Base-by-base conservation (phyloP, 1,140 invertebrate genomes). In the Patella vulgata region DNA sequence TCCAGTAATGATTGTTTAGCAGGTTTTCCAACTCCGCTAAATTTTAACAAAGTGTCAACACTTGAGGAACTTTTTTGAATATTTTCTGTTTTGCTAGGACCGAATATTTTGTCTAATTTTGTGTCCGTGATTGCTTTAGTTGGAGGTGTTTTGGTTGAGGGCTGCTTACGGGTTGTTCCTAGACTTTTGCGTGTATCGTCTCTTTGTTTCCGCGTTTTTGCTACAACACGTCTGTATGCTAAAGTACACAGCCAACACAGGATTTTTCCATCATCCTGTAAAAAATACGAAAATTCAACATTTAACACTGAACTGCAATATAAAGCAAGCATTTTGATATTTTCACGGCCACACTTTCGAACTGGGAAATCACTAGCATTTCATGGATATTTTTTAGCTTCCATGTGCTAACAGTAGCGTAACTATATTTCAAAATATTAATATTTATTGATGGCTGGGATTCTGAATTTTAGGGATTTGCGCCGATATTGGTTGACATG, bases 201-300 rank as follows among this genome's bases (percentile, higher is more conserved):
- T 91, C 92, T 80, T 88, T 90, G 74, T 90, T 89, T 65, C 87
- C 86, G 82, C 54, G 93, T 84, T 94, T 96, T 40, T 1, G 95
- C 92, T 73, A 97, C 80, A 0, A 95, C 94, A 74, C 95, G 86
- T 83, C 96, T 97, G 77, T 94, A 95, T 0, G 95, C 95, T 66
- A 96, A 87, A 12, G 95, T 97, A 85, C 96, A 98, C 9, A 97
- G 86, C 95, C 95, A 98, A 84, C 96, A 98, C 39, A 98, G 87
- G 42, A 97, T 83, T 84, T 97, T 97, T 1, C 95, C 95, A 87
- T 97, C 95, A 53, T 96, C 92, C 94, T 96, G 84, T 43, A 88
- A 85, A 79, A 59, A 62, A 61, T 50, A n/a, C n/a, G n/a, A n/a
- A n/a, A n/a, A n/a, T n/a, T n/a, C n/a, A n/a, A n/a, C n/a, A n/a